These are phyloP conservation scores for Eriocheir sinensis DNA, from an alignment of 1,140 invertebrate species.

Conservation along the genomic window DNA sequence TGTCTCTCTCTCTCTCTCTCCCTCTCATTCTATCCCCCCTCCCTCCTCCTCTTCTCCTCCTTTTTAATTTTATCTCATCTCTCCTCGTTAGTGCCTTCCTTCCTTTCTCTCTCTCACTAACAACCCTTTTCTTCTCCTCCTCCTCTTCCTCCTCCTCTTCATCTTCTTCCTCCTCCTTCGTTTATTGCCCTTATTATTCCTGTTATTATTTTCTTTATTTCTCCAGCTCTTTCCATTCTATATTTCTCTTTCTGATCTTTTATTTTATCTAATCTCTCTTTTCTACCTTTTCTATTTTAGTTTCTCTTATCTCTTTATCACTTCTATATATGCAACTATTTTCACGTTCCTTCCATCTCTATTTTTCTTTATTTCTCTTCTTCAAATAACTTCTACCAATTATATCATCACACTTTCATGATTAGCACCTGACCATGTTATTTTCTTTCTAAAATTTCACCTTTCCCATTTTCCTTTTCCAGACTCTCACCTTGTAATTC, in stretches of 20 bases:
- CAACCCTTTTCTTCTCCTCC: neutral
- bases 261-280: neutral
- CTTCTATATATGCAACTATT: neutral
- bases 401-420: neutral
- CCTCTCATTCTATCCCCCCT: too few species aligned
- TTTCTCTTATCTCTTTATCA: neutral
- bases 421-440: neutral
- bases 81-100: neutral
- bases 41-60: too few species aligned
- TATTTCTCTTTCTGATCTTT: too few species aligned
- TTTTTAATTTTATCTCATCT: neutral
- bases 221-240: neutral
- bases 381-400: neutral
- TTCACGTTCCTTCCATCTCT: constrained; percentile 15
- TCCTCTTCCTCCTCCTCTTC: neutral
- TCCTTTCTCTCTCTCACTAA: neutral
- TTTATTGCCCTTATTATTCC: neutral
- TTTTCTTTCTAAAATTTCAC: too few species aligned
- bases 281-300: neutral
- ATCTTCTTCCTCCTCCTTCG: neutral
- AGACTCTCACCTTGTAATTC: neutral
- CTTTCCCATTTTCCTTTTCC: too few species aligned
- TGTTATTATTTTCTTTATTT: neutral
- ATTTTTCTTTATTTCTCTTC: constrained; percentile 25
- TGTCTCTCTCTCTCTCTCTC: neutral